These are phyloP conservation scores for Gari tellinella DNA, from an alignment of 2,888 invertebrate species.

Conservation along the genomic window DNA sequence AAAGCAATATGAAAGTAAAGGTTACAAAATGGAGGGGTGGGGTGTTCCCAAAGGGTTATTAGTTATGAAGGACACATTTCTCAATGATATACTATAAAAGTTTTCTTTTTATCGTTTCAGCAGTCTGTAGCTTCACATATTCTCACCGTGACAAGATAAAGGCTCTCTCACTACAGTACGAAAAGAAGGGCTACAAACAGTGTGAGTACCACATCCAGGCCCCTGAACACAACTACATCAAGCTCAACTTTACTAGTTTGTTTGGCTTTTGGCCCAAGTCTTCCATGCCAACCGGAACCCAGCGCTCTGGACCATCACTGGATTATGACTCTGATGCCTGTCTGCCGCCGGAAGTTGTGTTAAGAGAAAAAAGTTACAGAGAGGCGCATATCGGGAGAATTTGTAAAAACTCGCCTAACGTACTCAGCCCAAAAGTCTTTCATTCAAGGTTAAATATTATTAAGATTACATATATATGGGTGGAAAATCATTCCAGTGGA, in stretches of 20 bases:
- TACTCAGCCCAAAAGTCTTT: slow-evolving; percentile 73
- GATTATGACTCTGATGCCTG: slow-evolving; percentile 50
- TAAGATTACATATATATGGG: slow-evolving; percentile 72
- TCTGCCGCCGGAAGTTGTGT: slow-evolving; percentile 65
- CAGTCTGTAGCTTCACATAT: slow-evolving; percentile 72
- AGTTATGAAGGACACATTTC: too few relatives aligned
- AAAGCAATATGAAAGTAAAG: too few relatives aligned
- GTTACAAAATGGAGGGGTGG: too few relatives aligned
- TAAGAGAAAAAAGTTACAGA: slow-evolving; percentile 50
- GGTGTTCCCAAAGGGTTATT: too few relatives aligned
- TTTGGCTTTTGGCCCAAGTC: slow-evolving; percentile 67
- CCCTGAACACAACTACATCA: slow-evolving; percentile 65
- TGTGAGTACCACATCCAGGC: slow-evolving; percentile 71
- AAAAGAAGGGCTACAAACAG: slow-evolving; percentile 65
- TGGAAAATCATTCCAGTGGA: slow-evolving; percentile 70
- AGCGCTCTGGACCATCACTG: slow-evolving; percentile 32
- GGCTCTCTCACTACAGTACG: slow-evolving; percentile 64
- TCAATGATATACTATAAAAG: too few relatives aligned
- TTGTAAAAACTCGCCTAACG: slow-evolving; percentile 65
- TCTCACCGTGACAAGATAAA: slow-evolving; percentile 67
- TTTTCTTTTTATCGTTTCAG: slow-evolving; percentile 56
- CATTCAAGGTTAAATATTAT: slow-evolving; percentile 71
- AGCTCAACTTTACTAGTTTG: slow-evolving; percentile 71
- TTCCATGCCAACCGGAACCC: slow-evolving; percentile 56
- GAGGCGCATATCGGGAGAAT: slow-evolving; percentile 46